phyloP scores from a whole-genome alignment of 2,797 vertebrate genomes.

The Eulemur coronatus region DNA sequence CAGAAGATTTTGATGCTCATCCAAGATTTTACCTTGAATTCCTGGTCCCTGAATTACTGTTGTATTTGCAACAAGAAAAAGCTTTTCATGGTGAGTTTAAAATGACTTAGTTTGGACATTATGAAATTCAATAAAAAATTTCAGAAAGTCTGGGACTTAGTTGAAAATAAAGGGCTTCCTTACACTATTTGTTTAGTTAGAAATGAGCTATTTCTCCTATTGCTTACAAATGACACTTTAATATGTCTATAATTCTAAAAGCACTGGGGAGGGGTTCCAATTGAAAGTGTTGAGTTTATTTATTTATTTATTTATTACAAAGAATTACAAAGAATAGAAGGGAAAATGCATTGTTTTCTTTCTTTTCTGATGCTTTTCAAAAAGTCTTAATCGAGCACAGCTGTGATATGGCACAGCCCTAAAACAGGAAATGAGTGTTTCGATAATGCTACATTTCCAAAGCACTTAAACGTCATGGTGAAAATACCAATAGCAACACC shows the following conservation, averaged over 20 bases:
- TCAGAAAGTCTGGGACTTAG: background rate
- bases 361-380: constrained; percentile 72
- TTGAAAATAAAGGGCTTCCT: background rate
- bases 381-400: constrained; percentile 83
- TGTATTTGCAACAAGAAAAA: background rate
- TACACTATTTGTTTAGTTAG: background rate
- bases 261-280: background rate
- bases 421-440: constrained; percentile 82
- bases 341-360: constrained; percentile 45
- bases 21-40: background rate
- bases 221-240: constrained; percentile 31
- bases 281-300: constrained; percentile 27
- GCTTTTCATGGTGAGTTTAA: background rate
- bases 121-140: constrained; percentile 37
- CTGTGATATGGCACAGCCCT: constrained; percentile 77
- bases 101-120: background rate
- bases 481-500: constrained; percentile 74
- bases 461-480: constrained; percentile 70
- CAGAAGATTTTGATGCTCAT: background rate
- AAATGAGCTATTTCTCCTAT: background rate
- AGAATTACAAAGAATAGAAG: constrained; percentile 32
- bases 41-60: background rate
- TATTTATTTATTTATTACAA: constrained; percentile 52
- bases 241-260: background rate
- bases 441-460: constrained; percentile 82